Evolutionary conservation across 2,888 invertebrate species (phyloP).

Genomic region (Meghimatium bilineatum): DNA sequence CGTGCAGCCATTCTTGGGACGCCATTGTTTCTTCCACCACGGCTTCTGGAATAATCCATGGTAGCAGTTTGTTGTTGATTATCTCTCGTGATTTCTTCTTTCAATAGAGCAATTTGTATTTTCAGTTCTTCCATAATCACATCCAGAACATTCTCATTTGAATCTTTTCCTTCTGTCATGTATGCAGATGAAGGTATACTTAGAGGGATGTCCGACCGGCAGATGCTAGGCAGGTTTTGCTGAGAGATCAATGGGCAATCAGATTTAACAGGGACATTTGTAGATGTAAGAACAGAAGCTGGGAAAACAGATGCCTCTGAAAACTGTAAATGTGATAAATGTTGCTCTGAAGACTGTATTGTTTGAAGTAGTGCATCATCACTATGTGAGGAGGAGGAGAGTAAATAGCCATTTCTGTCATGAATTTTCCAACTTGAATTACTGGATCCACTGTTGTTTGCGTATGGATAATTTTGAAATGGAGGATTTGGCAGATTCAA

Average conservation of each 20-base stretch:
- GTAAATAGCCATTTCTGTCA: neutral
- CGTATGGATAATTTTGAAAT: neutral
- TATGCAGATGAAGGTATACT: neutral
- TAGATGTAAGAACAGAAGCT: neutral
- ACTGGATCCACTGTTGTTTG: neutral
- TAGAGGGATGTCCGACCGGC: neutral
- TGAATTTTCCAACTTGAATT: neutral
- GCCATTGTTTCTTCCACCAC: neutral
- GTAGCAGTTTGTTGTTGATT: neutral
- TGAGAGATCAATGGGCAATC: neutral
- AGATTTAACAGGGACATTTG: neutral
- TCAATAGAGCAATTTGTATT: conserved; percentile 34
- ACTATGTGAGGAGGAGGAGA: neutral
- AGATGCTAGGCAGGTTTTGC: neutral
- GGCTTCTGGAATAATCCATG: neutral
- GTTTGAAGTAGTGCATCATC: neutral
- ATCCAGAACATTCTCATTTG: conserved; percentile 38
- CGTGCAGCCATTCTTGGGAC: neutral
- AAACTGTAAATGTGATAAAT: no score
- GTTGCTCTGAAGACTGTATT: neutral
- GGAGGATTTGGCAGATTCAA: neutral
- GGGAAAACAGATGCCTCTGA: neutral
- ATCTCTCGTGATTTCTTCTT: conserved; percentile 32
- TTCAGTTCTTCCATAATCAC: conserved; percentile 42
- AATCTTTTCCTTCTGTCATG: neutral